phyloP scores from a whole-genome alignment of 2,113 vertebrate genomes.

The Notothenia coriiceps region DNA sequence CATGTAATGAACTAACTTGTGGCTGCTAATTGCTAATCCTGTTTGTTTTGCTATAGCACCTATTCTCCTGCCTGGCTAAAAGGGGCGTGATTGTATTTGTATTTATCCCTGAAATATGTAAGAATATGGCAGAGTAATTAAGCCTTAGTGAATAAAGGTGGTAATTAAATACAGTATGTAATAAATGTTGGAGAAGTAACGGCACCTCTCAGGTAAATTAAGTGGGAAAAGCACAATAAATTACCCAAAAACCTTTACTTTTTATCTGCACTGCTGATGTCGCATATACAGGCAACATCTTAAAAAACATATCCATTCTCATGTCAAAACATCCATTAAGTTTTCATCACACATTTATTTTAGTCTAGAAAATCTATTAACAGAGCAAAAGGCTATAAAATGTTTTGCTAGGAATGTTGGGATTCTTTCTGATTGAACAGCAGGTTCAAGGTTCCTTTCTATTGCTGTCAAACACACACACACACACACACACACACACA shows the following conservation, averaged over 20 bases:
- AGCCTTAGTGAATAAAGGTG: no score
- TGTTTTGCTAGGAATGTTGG: not conserved
- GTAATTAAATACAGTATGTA: no score
- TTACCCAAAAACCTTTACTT: no score
- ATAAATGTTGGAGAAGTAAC: no score
- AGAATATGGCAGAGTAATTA: not conserved
- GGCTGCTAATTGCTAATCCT: not conserved
- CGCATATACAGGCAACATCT: no score
- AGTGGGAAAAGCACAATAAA: no score
- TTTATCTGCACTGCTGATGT: no score
- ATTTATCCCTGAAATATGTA: not conserved
- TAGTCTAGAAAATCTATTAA: not conserved
- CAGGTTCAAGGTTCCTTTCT: no score
- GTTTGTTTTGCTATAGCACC: not conserved
- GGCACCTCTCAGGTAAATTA: no score
- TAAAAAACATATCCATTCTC: not conserved
- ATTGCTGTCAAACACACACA: not conserved
- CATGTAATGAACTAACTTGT: not conserved
- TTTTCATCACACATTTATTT: not conserved
- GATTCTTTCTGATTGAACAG: not conserved
- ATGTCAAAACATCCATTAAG: not conserved
- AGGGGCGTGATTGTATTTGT: no score
- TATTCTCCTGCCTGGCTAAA: not conserved
- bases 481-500: not conserved
- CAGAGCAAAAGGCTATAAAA: not conserved